Evolutionary conservation across 2,113 vertebrate species (phyloP).

Genomic region (Aptenodytes forsteri): DNA sequence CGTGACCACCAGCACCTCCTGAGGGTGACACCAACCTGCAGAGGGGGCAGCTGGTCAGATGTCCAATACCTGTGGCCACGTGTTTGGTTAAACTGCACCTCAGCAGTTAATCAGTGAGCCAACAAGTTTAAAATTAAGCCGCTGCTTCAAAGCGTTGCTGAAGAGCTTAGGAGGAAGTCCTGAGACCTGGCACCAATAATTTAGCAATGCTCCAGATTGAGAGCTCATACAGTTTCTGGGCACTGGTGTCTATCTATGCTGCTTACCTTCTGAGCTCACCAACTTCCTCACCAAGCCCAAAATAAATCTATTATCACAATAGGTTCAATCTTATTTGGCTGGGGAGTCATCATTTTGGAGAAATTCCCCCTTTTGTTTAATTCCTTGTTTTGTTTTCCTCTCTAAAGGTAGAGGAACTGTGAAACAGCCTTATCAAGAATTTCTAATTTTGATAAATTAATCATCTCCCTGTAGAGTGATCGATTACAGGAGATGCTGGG

Average conservation of each 20-base stretch:
- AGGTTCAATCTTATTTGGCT: background rate
- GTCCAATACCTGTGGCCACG: rapidly evolving
- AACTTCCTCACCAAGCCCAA: background rate
- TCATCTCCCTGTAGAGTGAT: background rate
- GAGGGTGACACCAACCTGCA: background rate
- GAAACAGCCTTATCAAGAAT: background rate
- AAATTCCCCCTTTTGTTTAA: background rate
- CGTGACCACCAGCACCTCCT: background rate
- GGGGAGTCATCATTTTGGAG: background rate
- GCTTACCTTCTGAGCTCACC: background rate
- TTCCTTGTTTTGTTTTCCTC: background rate
- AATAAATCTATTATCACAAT: background rate
- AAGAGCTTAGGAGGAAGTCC: background rate
- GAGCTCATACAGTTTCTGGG: background rate
- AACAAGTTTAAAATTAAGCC: background rate
- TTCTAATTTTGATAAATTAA: constrained; percentile 63
- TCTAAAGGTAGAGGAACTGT: background rate
- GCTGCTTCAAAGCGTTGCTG: background rate
- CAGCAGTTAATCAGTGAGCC: background rate
- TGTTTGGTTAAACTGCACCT: background rate
- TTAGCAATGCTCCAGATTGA: background rate
- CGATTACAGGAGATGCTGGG: background rate
- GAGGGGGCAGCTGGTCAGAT: background rate
- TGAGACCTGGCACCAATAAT: background rate
- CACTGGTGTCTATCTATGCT: background rate